Evolutionary conservation across 2,113 vertebrate species (phyloP).

Genomic region (Athene cunicularia): DNA sequence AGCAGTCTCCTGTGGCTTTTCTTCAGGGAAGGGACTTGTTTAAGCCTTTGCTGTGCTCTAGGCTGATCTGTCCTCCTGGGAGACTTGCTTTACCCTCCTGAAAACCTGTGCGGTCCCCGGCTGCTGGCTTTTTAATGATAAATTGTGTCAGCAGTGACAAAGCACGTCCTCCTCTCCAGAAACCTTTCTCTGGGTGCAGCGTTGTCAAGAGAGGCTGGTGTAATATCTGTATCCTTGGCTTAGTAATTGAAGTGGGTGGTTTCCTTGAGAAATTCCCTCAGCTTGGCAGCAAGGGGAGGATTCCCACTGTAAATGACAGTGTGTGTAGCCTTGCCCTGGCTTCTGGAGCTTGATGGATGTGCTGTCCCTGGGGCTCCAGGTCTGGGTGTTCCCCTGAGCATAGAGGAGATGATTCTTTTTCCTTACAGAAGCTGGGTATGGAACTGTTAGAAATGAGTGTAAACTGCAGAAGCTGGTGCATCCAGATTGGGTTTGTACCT

Average conservation of each 20-base stretch:
- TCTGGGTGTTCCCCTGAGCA: neutral
- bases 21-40: neutral
- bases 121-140: neutral
- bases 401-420: neutral
- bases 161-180: slow-evolving; percentile 2
- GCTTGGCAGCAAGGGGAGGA: neutral
- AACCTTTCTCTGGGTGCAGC: neutral
- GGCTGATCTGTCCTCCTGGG: neutral
- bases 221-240: neutral
- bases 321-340: neutral
- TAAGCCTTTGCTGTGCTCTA: neutral
- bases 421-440: neutral
- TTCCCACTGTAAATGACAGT: neutral
- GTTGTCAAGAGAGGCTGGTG: neutral
- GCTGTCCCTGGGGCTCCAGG: neutral
- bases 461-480: neutral
- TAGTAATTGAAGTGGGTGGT: neutral
- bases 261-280: neutral
- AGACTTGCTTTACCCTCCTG: neutral
- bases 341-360: neutral
- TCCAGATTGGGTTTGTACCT: neutral
- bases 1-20: neutral
- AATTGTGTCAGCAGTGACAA: neutral
- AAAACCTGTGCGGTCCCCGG: fast-evolving
- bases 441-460: neutral